These are phyloP conservation scores for Epinephelus lanceolatus DNA, from an alignment of 2,113 vertebrate genomes.

Conservation along the genomic window DNA sequence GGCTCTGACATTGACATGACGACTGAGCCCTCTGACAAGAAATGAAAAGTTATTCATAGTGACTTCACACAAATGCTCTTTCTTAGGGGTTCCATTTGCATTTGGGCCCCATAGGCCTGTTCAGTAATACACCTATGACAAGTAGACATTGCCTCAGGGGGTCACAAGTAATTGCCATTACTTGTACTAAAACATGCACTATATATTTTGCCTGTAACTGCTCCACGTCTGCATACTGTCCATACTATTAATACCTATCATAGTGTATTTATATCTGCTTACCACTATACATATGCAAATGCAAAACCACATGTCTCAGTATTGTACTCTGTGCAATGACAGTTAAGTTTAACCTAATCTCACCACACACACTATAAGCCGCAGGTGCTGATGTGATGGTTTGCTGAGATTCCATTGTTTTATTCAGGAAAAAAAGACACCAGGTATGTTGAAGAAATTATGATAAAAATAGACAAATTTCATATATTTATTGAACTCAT, in stretches of 20 bases:
- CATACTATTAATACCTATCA: background rate
- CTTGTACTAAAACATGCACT: background rate
- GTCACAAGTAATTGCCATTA: background rate
- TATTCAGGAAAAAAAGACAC: conserved; percentile 50
- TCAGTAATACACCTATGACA: too few relatives aligned
- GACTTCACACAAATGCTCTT: too few relatives aligned
- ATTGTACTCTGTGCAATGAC: background rate
- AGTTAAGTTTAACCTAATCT: background rate
- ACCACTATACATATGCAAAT: background rate
- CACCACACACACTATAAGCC: background rate
- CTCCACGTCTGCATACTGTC: background rate
- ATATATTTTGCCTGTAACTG: background rate
- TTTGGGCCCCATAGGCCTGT: too few relatives aligned
- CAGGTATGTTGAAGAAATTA: conserved; percentile 37
- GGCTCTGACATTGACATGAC: too few relatives aligned
- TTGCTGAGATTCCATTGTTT: conserved; percentile 41
- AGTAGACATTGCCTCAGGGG: too few relatives aligned
- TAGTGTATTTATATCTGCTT: background rate
- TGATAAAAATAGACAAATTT: conserved; percentile 58
- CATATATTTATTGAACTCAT: conserved; percentile 22
- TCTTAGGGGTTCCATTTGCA: too few relatives aligned
- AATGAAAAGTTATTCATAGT: too few relatives aligned
- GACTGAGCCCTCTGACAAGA: too few relatives aligned
- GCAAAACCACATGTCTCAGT: background rate
- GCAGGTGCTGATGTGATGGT: background rate